Conservation (phyloP, 2,797 vertebrate species). For the Streptopelia turtur region DNA sequence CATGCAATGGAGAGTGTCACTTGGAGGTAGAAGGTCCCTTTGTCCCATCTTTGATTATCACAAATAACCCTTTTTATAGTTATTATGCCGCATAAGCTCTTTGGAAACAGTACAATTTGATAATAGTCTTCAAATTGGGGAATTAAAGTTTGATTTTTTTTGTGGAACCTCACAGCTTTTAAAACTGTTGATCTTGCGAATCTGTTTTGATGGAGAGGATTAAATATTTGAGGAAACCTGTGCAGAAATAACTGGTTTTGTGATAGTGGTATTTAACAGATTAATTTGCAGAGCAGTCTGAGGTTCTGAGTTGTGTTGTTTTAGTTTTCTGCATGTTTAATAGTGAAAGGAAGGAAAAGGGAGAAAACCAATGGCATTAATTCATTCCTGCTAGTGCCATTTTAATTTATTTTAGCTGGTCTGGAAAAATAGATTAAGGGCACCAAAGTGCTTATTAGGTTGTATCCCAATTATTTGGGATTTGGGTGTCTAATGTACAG, state of each 20-base stretch:
- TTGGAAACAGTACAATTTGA: background rate
- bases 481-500: background rate
- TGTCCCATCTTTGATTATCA: background rate
- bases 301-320: background rate
- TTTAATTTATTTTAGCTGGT: background rate
- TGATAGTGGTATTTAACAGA: background rate
- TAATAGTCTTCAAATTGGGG: background rate
- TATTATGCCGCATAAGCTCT: background rate
- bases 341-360: background rate
- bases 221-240: background rate
- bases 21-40: accelerated
- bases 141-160: background rate
- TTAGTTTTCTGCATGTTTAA: background rate
- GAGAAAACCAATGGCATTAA: background rate
- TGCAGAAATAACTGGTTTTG: background rate
- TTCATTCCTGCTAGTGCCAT: background rate
- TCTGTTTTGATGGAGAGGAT: background rate
- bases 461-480: background rate
- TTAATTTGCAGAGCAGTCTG: background rate
- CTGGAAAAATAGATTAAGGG: background rate
- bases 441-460: background rate
- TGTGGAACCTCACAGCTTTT: background rate
- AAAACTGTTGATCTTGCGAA: background rate
- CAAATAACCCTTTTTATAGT: background rate
- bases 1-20: background rate